Evolutionary conservation across 2,797 vertebrate species (phyloP).

Genomic region (Percopsis omiscomaycus): DNA sequence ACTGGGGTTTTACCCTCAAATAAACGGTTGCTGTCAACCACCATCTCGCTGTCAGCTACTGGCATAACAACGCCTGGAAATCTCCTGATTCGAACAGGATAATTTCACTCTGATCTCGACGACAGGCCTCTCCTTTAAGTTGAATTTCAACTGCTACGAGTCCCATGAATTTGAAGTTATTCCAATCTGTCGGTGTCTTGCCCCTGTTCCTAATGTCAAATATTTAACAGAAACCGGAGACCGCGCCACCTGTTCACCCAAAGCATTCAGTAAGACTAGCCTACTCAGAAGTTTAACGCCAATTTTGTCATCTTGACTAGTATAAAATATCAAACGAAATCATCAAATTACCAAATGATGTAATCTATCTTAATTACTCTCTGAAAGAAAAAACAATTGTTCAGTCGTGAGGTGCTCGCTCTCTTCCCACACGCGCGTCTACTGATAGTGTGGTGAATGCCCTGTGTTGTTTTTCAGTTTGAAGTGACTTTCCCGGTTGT

Average conservation of each 20-base stretch:
- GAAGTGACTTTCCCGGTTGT: slow-evolving; percentile 79
- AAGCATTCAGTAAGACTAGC: slow-evolving; percentile 49
- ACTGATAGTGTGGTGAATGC: slow-evolving; percentile 28
- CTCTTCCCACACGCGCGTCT: slow-evolving; percentile 25
- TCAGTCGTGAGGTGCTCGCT: slow-evolving; percentile 13
- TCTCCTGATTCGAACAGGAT: not conserved
- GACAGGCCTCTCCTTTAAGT: slow-evolving; percentile 27
- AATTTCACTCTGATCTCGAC: not conserved
- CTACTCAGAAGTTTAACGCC: slow-evolving; percentile 46
- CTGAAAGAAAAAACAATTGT: not conserved
- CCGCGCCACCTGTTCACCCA: slow-evolving; percentile 72
- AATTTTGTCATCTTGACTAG: not conserved
- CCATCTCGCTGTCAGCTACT: slow-evolving; percentile 77
- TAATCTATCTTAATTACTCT: slow-evolving; percentile 21
- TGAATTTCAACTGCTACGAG: slow-evolving; percentile 57
- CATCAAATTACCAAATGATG: slow-evolving; percentile 34
- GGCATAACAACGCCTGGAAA: slow-evolving; percentile 64
- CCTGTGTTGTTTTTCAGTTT: slow-evolving; percentile 52
- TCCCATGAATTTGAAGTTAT: slow-evolving; percentile 46
- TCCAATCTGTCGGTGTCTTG: slow-evolving; percentile 27
- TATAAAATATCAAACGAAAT: slow-evolving; percentile 14
- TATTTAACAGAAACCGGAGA: slow-evolving; percentile 41
- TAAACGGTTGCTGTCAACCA: slow-evolving; percentile 62
- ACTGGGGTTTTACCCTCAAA: slow-evolving; percentile 61
- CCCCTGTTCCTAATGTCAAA: slow-evolving; percentile 47